Conservation (phyloP, 2,797 vertebrate species). For the Eremophila alpestris region DNA sequence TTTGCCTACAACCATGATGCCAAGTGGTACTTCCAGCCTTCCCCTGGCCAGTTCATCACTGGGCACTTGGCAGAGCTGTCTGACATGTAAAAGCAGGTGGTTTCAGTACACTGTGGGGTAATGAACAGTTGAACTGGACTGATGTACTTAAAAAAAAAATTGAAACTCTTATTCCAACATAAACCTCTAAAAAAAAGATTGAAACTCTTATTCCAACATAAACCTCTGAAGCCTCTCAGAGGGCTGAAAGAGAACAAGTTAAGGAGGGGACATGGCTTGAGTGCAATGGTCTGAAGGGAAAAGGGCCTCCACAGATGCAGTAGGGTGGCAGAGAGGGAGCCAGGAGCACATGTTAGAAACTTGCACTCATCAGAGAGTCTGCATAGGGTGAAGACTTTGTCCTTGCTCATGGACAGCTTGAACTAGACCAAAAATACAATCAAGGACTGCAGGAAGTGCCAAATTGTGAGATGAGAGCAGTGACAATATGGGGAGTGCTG, state of each 20-base stretch:
- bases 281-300: not conserved
- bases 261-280: not conserved
- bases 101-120: not conserved
- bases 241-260: not conserved
- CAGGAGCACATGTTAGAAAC: not conserved
- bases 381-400: not conserved
- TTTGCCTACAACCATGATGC: rapidly evolving
- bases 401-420: not conserved
- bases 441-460: not conserved
- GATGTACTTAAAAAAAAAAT: not conserved
- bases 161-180: not conserved
- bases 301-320: not conserved
- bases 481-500: not conserved
- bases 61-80: not conserved
- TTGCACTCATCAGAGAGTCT: not conserved
- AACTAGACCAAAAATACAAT: not conserved
- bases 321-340: not conserved
- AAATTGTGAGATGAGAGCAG: not conserved
- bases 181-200: not conserved
- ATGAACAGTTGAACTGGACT: not conserved
- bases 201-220: not conserved
- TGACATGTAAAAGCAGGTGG: not conserved
- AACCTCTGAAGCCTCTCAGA: not conserved
- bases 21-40: not conserved
- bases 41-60: not conserved